Evolutionary conservation across 2,888 invertebrate species (phyloP), one percentile per base, ranked within the genome.

Genomic region (Dryobotodes eremita): DNA sequence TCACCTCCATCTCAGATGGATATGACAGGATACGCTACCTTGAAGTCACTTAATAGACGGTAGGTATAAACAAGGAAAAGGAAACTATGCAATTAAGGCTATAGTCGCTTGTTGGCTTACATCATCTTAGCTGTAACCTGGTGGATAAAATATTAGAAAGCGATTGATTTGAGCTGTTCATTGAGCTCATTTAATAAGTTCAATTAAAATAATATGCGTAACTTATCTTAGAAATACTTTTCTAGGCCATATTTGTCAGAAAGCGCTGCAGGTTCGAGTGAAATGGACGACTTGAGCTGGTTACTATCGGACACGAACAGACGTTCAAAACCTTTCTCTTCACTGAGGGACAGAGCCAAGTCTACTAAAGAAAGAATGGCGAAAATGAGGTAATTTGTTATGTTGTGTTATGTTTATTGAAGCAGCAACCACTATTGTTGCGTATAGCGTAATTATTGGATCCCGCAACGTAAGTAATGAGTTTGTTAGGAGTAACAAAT

Each of bases 11-110:
- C 98, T 89, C 98, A 98, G 88, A 97, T 98, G 94, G 98, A 98
- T 92, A 97, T 98, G 91, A 97, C 98, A 72, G 98, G 98, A 71
- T 98, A 98, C 91, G 98, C 98, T 4, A 98, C 98, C 36, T 93
- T 98, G 72, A 97, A 98, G 89, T 97, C 97, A 48, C 93, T 98
- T 57, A 97, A 98, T 81, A 97, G 97, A 97, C 93, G 97, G 98
- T 90, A 93, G 92, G 71, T 68, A 57, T 15, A 57, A 23, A 69
- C 23, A 53, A 53, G 10, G 1, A 53, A 68, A 26, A 23, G 17
- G 23, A 8, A 62, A 48, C 62, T 48, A 50, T 71, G 26, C 17
- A 62, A 31, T 61, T 62, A 53, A 50, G 17, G 59, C 10, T 26
- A 17, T 36, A 73, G 17, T 36, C 23, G 36, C 26, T 61, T 20